Evolutionary conservation across 2,888 invertebrate genomes (phyloP).

Genomic region (Drosophila buzzatii): DNA sequence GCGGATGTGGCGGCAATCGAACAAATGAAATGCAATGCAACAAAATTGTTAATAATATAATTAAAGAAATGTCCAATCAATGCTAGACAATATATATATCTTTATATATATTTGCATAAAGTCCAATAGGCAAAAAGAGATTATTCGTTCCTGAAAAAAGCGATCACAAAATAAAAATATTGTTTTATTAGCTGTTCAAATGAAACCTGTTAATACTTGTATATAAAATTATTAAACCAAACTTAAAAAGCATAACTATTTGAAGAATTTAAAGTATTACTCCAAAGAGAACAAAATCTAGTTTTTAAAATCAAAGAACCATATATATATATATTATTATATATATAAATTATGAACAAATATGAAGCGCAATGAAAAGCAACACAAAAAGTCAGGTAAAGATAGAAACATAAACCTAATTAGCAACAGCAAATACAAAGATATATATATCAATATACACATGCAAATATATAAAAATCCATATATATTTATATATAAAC

Average conservation of each 20-base stretch:
- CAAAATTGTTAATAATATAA: slow-evolving; percentile 46
- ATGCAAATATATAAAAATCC: slow-evolving; percentile 25
- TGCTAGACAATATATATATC: slow-evolving; percentile 52
- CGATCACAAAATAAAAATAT: slow-evolving; percentile 53
- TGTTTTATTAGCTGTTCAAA: slow-evolving; percentile 59
- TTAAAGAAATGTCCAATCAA: slow-evolving; percentile 51
- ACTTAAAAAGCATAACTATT: not conserved
- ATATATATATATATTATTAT: slow-evolving; percentile 14
- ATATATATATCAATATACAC: slow-evolving; percentile 45
- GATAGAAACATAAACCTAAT: slow-evolving; percentile 41
- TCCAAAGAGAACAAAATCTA: slow-evolving; percentile 68
- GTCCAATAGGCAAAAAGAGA: slow-evolving; percentile 21
- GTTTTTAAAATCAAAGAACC: slow-evolving; percentile 28
- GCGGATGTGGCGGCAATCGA: slow-evolving; percentile 75
- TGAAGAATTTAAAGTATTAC: slow-evolving; percentile 47
- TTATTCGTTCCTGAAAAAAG: slow-evolving; percentile 42
- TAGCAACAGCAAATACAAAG: slow-evolving; percentile 45
- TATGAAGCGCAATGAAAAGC: slow-evolving; percentile 56
- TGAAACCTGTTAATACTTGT: slow-evolving; percentile 68
- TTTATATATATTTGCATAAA: slow-evolving; percentile 20
- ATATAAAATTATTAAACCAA: slow-evolving; percentile 47
- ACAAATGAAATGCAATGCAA: slow-evolving; percentile 56
- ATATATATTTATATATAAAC: slow-evolving; percentile 56
- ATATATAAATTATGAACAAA: slow-evolving; percentile 8
- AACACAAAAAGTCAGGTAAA: slow-evolving; percentile 71